Conservation (phyloP, 2,888 invertebrate genomes). For the Peribatodes rhomboidaria region DNA sequence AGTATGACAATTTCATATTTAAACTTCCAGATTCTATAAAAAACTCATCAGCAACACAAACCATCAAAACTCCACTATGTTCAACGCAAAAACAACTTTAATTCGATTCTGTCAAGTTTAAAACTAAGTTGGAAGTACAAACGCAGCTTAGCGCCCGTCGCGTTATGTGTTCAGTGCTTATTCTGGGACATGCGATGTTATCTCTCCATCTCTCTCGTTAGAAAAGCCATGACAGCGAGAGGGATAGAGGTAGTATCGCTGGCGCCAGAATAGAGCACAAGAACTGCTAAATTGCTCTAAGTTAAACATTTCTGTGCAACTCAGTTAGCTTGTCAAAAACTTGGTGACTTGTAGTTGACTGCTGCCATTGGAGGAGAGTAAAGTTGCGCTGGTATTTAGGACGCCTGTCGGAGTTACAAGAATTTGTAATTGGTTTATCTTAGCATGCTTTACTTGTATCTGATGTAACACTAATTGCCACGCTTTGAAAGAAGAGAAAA, state of each 20-base stretch:
- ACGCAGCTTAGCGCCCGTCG: conserved; percentile 50
- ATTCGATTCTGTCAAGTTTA: conserved; percentile 53
- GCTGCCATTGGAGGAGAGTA: conserved; percentile 14
- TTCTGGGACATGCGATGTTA: too few species aligned
- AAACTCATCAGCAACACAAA: conserved; percentile 14
- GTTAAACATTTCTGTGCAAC: conserved; percentile 65
- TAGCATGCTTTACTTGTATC: too few species aligned
- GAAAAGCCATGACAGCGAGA: too few species aligned
- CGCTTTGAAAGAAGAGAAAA: too few species aligned
- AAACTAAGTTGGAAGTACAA: conserved; percentile 56
- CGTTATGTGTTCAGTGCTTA: conserved; percentile 52
- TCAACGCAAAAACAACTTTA: conserved; percentile 38
- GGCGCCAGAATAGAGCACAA: too few species aligned
- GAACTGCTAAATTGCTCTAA: conserved; percentile 67
- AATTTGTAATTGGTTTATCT: conserved; percentile 1
- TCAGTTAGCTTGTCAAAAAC: conserved; percentile 77
- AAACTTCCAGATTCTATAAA: too few species aligned
- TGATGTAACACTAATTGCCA: too few species aligned
- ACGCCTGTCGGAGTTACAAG: conserved; percentile 5
- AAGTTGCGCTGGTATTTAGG: conserved; percentile 9
- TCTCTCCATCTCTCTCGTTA: too few species aligned
- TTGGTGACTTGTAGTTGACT: conserved; percentile 55
- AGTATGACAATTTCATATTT: too few species aligned
- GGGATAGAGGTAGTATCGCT: too few species aligned
- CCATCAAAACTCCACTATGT: conserved; percentile 6